These are phyloP conservation scores for Agriotes lineatus DNA, from an alignment of 2,888 invertebrate genomes.

Conservation along the genomic window DNA sequence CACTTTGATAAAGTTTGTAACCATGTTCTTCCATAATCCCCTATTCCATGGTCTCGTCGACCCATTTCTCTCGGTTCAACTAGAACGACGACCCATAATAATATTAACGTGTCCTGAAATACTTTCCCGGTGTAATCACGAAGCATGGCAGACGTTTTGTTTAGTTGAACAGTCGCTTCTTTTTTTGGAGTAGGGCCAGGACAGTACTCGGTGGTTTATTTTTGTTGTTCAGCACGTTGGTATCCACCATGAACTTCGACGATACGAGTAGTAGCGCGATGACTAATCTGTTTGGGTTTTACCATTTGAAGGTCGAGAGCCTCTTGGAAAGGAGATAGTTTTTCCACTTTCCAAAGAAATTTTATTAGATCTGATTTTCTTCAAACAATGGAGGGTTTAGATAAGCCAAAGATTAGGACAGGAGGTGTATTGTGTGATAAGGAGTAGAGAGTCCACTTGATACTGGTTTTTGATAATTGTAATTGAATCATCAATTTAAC, in stretches of 20 bases:
- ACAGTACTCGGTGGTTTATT: constrained; percentile 12
- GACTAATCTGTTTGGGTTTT: constrained; percentile 24
- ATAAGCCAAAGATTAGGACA: too few species aligned
- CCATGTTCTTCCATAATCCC: too few species aligned
- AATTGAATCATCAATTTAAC: too few species aligned
- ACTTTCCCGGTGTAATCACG: not conserved
- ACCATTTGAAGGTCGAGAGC: not conserved
- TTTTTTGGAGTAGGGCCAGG: constrained; percentile 11
- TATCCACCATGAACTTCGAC: not conserved
- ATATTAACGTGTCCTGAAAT: not conserved
- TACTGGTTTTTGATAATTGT: too few species aligned
- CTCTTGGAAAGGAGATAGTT: too few species aligned
- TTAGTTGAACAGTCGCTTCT: not conserved
- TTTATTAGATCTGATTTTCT: too few species aligned
- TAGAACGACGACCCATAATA: not conserved
- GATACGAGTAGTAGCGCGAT: not conserved
- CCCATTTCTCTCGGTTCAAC: not conserved
- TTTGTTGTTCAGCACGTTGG: not conserved
- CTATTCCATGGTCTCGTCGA: too few species aligned
- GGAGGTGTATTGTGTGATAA: too few species aligned
- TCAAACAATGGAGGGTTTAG: too few species aligned
- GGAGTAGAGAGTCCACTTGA: too few species aligned
- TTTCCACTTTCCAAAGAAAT: too few species aligned
- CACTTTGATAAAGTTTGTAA: too few species aligned
- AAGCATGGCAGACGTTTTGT: constrained; percentile 4